Evolutionary conservation across 2,888 invertebrate species (phyloP).

Genomic region (Pseudococcus viburni): DNA sequence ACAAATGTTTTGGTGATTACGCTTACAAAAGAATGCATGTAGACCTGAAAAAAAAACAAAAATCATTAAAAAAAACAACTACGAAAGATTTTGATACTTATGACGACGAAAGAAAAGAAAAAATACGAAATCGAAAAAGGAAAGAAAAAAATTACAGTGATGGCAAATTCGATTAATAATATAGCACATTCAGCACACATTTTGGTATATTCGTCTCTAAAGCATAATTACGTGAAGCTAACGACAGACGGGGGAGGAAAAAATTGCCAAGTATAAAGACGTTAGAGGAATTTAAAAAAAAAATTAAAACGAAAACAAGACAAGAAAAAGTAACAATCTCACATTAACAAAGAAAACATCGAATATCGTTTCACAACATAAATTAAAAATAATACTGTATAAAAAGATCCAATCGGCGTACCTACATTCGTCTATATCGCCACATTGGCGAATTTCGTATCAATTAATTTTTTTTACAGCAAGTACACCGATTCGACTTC

Average conservation of each 20-base stretch:
- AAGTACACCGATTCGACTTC: constrained; percentile 38
- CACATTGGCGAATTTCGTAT: background rate
- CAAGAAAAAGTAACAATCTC: constrained; percentile 54
- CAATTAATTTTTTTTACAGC: background rate
- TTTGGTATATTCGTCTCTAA: constrained; percentile 45
- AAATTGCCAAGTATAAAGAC: constrained; percentile 52
- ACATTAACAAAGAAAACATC: constrained; percentile 55
- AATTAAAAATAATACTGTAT: constrained; percentile 56
- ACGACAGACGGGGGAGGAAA: constrained; percentile 23
- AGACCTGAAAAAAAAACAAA: constrained; percentile 32
- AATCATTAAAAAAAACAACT: constrained; percentile 32
- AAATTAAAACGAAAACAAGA: background rate
- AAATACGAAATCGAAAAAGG: constrained; percentile 19
- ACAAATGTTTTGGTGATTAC: constrained; percentile 61
- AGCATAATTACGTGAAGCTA: constrained; percentile 50
- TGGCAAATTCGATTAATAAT: constrained; percentile 9
- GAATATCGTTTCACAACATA: constrained; percentile 47
- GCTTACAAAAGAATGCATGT: constrained; percentile 52
- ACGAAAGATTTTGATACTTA: constrained; percentile 59
- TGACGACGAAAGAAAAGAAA: background rate
- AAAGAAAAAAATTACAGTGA: constrained; percentile 26
- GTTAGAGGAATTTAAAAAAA: constrained; percentile 6
- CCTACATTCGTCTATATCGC: background rate
- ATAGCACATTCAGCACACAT: constrained; percentile 41
- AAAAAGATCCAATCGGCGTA: background rate